These are phyloP conservation scores for Synanthedon formicaeformis DNA, from an alignment of 2,888 invertebrate genomes.

Conservation along the genomic window DNA sequence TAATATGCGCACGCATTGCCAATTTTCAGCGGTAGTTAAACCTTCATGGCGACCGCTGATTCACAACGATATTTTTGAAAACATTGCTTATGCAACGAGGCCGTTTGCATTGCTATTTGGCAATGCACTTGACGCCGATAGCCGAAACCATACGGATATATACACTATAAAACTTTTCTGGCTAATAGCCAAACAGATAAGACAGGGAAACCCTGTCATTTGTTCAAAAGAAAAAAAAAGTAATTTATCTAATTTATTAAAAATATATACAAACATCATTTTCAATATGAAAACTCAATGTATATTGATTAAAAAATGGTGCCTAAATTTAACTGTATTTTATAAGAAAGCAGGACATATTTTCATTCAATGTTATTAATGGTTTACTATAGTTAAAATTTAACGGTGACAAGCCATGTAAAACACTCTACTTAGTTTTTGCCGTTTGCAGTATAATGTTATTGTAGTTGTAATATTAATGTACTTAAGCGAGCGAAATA, in stretches of 20 bases:
- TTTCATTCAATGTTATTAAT: too few relatives aligned
- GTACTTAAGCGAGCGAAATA: neutral
- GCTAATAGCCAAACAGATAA: neutral
- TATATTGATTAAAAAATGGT: too few relatives aligned
- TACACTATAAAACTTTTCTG: neutral
- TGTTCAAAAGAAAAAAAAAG: too few relatives aligned
- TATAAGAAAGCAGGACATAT: too few relatives aligned
- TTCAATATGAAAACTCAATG: too few relatives aligned
- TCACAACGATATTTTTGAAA: neutral
- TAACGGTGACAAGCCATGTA: too few relatives aligned
- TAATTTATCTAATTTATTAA: too few relatives aligned
- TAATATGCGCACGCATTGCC: neutral
- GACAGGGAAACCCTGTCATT: neutral
- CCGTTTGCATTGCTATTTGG: neutral
- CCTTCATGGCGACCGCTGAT: neutral
- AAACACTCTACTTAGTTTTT: too few relatives aligned
- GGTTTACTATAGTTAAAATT: too few relatives aligned
- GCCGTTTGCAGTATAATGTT: neutral
- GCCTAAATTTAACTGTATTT: too few relatives aligned
- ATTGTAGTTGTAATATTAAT: neutral
- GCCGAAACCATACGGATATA: neutral
- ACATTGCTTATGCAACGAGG: neutral
- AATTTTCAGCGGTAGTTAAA: neutral
- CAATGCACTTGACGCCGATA: neutral
- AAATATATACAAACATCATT: too few relatives aligned